A percentile compares a stretch with the other conserved stretches of the same genome.
Evolutionary conservation across 2,888 invertebrate genomes (phyloP).

Genomic region (Agrotis ipsilon): DNA sequence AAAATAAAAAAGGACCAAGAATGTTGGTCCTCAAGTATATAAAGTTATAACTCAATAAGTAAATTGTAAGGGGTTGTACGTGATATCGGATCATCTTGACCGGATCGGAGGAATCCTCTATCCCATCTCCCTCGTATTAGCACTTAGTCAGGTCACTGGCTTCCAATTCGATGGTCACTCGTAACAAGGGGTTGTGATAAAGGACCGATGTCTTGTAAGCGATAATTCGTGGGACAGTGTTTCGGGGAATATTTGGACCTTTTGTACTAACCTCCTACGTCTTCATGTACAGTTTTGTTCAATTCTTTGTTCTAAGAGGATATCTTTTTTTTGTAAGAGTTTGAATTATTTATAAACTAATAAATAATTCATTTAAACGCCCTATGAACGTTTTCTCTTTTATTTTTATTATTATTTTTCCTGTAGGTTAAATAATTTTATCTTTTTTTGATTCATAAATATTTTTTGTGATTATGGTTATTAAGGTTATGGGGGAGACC

Average conservation of each 20-base stretch:
- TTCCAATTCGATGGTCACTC: slow-evolving; percentile 49
- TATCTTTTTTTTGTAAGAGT: too few relatives aligned
- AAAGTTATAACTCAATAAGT: slow-evolving; percentile 53
- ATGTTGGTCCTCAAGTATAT: slow-evolving; percentile 26
- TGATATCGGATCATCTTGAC: slow-evolving; percentile 39
- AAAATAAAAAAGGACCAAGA: slow-evolving; percentile 36
- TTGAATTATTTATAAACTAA: too few relatives aligned
- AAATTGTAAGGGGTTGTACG: slow-evolving; percentile 46
- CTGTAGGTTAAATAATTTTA: too few relatives aligned
- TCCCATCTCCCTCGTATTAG: slow-evolving; percentile 51
- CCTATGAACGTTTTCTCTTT: too few relatives aligned
- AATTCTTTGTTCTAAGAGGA: too few relatives aligned
- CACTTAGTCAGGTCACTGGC: slow-evolving; percentile 59
- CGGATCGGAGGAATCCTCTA: slow-evolving; percentile 56
- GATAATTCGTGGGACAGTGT: slow-evolving; percentile 47
- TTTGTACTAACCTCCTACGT: neutral
- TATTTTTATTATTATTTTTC: too few relatives aligned
- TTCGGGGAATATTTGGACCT: slow-evolving; percentile 16
- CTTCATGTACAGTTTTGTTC: neutral
- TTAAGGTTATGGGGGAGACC: too few relatives aligned
- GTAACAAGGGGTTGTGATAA: slow-evolving; percentile 51
- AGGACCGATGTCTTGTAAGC: slow-evolving; percentile 43
- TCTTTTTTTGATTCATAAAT: too few relatives aligned
- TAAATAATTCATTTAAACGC: too few relatives aligned
- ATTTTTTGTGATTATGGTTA: too few relatives aligned